Evolutionary conservation across 2,888 invertebrate genomes (phyloP).

Genomic region (Acronicta alni): DNA sequence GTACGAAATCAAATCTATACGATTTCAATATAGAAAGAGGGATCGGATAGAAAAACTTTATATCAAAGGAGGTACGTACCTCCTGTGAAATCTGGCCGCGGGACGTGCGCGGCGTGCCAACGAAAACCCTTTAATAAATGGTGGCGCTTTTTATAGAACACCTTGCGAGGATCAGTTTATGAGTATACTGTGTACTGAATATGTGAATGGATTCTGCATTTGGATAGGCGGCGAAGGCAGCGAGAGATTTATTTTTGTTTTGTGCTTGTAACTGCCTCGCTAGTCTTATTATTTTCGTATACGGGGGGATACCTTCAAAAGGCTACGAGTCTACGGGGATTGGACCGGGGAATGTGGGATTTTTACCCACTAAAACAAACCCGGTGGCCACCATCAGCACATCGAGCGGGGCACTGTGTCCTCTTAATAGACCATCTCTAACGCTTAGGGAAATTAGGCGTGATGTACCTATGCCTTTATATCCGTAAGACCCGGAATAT

Average conservation of each 20-base stretch:
- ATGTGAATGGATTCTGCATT: constrained; percentile 60
- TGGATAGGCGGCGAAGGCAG: constrained; percentile 5
- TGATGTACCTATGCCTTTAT: too few species aligned
- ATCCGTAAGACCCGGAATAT: too few species aligned
- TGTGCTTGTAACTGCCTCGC: too few species aligned
- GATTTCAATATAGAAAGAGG: constrained; percentile 81
- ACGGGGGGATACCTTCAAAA: too few species aligned
- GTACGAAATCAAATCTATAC: constrained; percentile 68
- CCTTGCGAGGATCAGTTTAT: constrained; percentile 84
- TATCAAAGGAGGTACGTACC: constrained; percentile 77
- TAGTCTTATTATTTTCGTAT: too few species aligned
- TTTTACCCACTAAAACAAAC: too few species aligned
- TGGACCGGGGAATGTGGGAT: too few species aligned
- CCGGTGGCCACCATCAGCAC: too few species aligned
- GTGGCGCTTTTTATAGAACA: constrained; percentile 83
- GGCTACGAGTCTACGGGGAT: too few species aligned
- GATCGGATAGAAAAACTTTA: constrained; percentile 73
- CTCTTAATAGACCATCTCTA: too few species aligned
- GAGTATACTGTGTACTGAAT: constrained; percentile 78
- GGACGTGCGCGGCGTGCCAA: constrained; percentile 75
- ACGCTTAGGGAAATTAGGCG: too few species aligned
- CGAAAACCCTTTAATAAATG: constrained; percentile 85
- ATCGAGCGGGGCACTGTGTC: too few species aligned
- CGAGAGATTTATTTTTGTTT: constrained; percentile 11
- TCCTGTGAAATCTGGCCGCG: constrained; percentile 80